Evolutionary conservation across 2,797 vertebrate genomes (phyloP).

Genomic region (Psittacula echo): DNA sequence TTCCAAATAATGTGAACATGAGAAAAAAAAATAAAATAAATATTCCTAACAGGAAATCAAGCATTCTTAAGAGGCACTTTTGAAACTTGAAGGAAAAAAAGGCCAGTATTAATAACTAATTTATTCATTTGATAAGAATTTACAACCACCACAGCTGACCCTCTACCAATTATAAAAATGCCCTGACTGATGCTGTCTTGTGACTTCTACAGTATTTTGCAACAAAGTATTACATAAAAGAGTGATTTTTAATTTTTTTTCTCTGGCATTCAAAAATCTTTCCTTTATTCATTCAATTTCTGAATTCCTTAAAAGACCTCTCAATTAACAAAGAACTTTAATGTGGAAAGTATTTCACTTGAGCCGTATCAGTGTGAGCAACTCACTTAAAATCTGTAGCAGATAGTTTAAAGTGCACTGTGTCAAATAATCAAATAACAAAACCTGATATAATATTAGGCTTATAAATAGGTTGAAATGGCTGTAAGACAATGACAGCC

Average conservation of each 20-base stretch:
- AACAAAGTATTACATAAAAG: neutral
- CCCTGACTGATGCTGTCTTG: neutral
- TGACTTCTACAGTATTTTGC: neutral
- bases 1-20: neutral
- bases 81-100: neutral
- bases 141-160: neutral
- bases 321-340: neutral
- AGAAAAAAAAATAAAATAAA: neutral
- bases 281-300: neutral
- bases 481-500: neutral
- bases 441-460: neutral
- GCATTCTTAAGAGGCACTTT: neutral
- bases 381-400: neutral
- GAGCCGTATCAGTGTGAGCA: neutral
- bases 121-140: slow-evolving; percentile 14
- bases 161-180: neutral
- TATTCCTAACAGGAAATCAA: neutral
- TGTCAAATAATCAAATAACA: neutral
- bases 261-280: neutral
- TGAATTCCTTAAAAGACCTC: neutral
- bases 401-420: neutral
- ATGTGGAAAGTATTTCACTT: neutral
- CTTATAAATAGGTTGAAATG: neutral
- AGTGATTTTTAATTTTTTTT: neutral
- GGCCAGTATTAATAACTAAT: slow-evolving; percentile 27